Conservation (phyloP, 2,888 invertebrate species). For the Carpatolechia fugitivella region DNA sequence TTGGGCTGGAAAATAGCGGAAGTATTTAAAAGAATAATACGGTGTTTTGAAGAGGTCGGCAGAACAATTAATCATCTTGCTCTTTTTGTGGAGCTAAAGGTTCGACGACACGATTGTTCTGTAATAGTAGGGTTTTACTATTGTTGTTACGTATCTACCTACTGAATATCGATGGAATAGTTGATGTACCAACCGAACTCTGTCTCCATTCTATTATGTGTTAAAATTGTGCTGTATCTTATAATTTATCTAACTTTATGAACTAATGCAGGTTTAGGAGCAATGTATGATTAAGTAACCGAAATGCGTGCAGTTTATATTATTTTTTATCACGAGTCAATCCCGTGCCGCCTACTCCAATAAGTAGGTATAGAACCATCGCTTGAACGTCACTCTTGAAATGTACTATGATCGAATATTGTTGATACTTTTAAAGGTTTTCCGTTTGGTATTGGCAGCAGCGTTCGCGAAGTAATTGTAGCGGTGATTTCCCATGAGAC, state of each 20-base stretch:
- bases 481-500: conserved; percentile 71
- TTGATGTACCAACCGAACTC: no score
- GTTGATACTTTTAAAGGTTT: conserved; percentile 52
- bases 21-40: conserved; percentile 75
- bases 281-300: no score
- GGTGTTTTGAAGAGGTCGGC: conserved; percentile 76
- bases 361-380: no score
- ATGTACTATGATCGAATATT: neutral
- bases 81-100: conserved; percentile 71
- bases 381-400: neutral
- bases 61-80: conserved; percentile 75
- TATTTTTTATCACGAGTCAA: no score
- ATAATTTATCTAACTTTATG: no score
- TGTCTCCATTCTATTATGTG: no score
- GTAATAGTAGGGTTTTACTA: conserved; percentile 63
- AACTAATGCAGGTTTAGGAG: no score
- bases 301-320: no score
- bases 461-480: conserved; percentile 74
- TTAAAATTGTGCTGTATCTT: no score
- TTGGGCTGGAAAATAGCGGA: conserved; percentile 77
- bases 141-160: conserved; percentile 59
- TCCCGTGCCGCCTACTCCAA: no score
- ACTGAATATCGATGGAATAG: conserved; percentile 39
- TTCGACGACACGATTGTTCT: conserved; percentile 71
- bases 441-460: conserved; percentile 63